Base-by-base conservation (phyloP, 2,797 vertebrate genomes). In the Bryconaethiops microstoma region DNA sequence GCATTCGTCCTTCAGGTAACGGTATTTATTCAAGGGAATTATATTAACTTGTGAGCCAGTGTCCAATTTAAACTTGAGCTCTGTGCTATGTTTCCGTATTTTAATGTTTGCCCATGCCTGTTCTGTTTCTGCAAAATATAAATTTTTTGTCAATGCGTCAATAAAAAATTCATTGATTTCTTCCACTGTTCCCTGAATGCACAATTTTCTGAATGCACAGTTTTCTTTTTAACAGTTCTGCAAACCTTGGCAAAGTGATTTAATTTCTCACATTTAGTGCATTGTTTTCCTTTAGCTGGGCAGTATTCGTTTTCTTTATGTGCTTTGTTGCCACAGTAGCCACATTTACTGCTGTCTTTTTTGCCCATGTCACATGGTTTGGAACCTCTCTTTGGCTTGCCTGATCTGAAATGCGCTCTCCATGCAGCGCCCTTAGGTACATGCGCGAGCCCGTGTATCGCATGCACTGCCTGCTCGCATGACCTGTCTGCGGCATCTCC, bases 211-310 rank as follows among this genome's bases (percentile, higher is more conserved):
- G 40, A 19, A 35, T 70, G 67, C 16, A 54, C 48, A 52, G 14
- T 54, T 21, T 72, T 72, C 19, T 2, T 10, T 16, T 39, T 68
- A 12, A 45, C 7, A 9, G 45, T 54, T 23, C 21, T 25, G 14
- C 69, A 72, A 0, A 25, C 21, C 16, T 72, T 72, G 5, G 69
- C 21, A 54, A 54, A 72, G 16, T 71, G 21, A 13, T 72, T 72
- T 14, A 50, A 17, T 54, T 54, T 72, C n/a, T 10, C 39, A 21
- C 82, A 83, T 39, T 80, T 77, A 2, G 25, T 23, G 48, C 48
- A 71, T 25, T 57, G 64, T 52, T 77, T 78, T 19, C 57, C 71
- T 52, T 78, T 82, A 16, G 45, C 71, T 74, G 64, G 77, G 5
- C 35, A 75, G 1, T 1, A n/a, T 1, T 45, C 74, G 19, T 9